Conservation (phyloP, 35 echinoderm and acorn worm species). For the Lytechinus pictus region DNA sequence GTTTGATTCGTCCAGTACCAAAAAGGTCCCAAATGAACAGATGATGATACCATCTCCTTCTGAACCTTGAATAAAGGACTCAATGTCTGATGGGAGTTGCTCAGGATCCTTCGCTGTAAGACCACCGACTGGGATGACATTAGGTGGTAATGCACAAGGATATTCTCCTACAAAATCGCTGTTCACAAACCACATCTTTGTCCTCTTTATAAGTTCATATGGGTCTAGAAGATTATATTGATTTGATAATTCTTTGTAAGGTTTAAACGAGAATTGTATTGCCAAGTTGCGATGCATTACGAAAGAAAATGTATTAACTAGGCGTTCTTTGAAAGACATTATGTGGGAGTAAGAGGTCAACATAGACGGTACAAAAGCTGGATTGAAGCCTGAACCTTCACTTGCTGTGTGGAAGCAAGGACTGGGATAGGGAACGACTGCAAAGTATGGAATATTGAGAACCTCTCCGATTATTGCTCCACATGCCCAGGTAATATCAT, state of each 20-base stretch:
- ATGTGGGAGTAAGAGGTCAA: neutral
- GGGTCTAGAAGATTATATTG: neutral
- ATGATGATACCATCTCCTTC: neutral
- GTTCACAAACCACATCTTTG: slow-evolving; percentile 45
- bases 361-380: neutral
- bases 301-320: neutral
- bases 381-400: slow-evolving; percentile 32
- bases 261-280: neutral
- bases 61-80: slow-evolving; percentile 25
- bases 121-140: slow-evolving; percentile 29
- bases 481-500: slow-evolving; percentile 34
- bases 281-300: neutral
- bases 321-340: neutral
- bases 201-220: neutral
- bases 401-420: neutral
- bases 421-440: slow-evolving; percentile 9
- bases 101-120: neutral
- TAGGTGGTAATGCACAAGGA: slow-evolving; percentile 25
- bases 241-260: neutral
- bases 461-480: neutral
- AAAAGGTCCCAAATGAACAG: neutral
- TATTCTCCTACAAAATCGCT: slow-evolving; percentile 44
- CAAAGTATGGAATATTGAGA: neutral
- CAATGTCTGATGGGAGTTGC: slow-evolving; percentile 13
- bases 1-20: neutral